These are phyloP conservation scores for Aleiodes alternator DNA, from an alignment of 2,888 invertebrate genomes.

Conservation along the genomic window DNA sequence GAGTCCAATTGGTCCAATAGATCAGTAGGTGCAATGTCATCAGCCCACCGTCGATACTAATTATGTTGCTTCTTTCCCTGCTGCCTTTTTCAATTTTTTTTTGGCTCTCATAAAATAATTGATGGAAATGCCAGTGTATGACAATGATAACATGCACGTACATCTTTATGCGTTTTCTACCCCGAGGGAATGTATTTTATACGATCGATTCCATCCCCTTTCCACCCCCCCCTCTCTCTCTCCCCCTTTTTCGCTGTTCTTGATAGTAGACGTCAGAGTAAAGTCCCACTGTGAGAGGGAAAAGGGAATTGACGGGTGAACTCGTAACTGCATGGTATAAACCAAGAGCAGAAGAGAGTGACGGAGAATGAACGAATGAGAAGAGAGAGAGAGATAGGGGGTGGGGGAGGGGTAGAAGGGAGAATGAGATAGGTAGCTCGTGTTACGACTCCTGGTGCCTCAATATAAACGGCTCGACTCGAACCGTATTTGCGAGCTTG, in stretches of 20 bases:
- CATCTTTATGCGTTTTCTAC: background rate
- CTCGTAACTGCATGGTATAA: slow-evolving; percentile 50
- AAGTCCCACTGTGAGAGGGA: background rate
- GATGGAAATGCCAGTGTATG: no score
- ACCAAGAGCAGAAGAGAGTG: slow-evolving; percentile 29
- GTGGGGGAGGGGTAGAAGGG: slow-evolving; percentile 13
- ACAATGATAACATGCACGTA: no score
- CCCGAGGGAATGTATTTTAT: slow-evolving; percentile 5
- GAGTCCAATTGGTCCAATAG: no score
- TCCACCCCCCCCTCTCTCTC: no score
- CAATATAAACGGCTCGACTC: slow-evolving; percentile 66
- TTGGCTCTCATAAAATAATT: no score
- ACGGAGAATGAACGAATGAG: slow-evolving; percentile 24
- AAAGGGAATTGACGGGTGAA: slow-evolving; percentile 33
- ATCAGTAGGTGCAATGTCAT: no score
- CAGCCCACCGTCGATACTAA: no score
- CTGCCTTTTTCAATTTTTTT: no score
- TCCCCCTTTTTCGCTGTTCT: background rate
- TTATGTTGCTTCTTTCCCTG: no score
- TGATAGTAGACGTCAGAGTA: slow-evolving; percentile 11
- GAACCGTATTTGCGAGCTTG: slow-evolving; percentile 61
- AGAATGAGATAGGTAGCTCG: slow-evolving; percentile 32
- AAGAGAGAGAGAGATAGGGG: background rate
- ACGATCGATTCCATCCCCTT: slow-evolving; percentile 39
- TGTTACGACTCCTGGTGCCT: slow-evolving; percentile 57